Conservation (phyloP, 2,797 vertebrate species). For the Chloroceryle amazona region DNA sequence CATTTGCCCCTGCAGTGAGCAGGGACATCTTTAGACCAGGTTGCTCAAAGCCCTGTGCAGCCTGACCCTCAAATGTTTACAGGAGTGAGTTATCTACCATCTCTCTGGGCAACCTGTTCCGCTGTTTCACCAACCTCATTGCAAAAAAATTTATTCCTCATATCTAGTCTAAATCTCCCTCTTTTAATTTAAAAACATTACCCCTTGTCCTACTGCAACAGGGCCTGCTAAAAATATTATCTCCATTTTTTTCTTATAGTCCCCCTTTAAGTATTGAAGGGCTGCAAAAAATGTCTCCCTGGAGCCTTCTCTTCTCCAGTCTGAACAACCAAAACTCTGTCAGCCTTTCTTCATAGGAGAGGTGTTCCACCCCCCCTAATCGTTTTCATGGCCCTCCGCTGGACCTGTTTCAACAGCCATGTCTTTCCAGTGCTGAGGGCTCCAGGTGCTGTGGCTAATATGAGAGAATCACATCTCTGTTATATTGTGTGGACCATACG, state of each 20-base stretch:
- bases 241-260: neutral
- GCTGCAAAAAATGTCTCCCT: neutral
- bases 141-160: neutral
- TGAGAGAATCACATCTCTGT: neutral
- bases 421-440: neutral
- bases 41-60: neutral
- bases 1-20: neutral
- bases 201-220: neutral
- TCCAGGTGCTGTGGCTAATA: neutral
- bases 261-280: neutral
- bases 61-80: neutral
- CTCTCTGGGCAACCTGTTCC: neutral
- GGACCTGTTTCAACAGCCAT: neutral
- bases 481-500: neutral
- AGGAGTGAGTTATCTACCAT: neutral
- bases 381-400: neutral
- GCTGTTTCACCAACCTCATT: neutral
- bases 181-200: neutral
- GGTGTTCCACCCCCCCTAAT: neutral
- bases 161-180: neutral
- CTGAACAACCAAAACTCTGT: neutral
- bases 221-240: neutral
- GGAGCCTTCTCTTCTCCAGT: neutral
- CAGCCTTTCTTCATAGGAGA: neutral
- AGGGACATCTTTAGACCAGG: neutral